Evolutionary conservation across 2,797 vertebrate species (phyloP).

Genomic region (Pachyuromys duprasi): DNA sequence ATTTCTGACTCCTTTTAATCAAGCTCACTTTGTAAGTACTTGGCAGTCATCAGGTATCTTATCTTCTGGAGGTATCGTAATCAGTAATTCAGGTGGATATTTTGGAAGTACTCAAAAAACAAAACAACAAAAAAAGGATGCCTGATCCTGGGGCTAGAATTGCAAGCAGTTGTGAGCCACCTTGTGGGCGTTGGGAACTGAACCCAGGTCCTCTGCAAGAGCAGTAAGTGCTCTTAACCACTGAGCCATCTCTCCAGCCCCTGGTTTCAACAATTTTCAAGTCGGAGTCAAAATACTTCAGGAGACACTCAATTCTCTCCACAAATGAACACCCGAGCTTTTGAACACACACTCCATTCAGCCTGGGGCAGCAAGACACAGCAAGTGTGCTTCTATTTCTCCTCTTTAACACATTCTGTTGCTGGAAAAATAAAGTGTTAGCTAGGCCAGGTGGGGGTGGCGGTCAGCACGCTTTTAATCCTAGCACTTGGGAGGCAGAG

Average conservation of each 20-base stretch:
- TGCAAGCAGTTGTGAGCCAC: background rate
- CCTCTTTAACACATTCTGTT: background rate
- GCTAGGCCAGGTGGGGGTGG: background rate
- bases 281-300: background rate
- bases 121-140: no score
- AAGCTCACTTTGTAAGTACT: conserved; percentile 22
- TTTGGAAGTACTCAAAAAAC: background rate
- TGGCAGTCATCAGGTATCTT: background rate
- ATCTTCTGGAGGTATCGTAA: conserved; percentile 19
- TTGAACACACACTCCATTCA: background rate
- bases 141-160: background rate
- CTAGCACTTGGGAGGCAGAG: no score
- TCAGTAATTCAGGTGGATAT: conserved; percentile 41
- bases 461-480: no score
- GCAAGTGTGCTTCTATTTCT: background rate
- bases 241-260: background rate
- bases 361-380: no score
- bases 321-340: background rate
- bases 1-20: conserved; percentile 58
- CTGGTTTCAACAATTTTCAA: background rate
- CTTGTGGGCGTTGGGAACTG: background rate
- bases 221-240: background rate
- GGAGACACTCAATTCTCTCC: background rate
- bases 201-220: background rate
- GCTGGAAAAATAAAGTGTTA: background rate